phyloP scores from a whole-genome alignment of 2,113 vertebrate species.

The Myiozetetes cayanensis region DNA sequence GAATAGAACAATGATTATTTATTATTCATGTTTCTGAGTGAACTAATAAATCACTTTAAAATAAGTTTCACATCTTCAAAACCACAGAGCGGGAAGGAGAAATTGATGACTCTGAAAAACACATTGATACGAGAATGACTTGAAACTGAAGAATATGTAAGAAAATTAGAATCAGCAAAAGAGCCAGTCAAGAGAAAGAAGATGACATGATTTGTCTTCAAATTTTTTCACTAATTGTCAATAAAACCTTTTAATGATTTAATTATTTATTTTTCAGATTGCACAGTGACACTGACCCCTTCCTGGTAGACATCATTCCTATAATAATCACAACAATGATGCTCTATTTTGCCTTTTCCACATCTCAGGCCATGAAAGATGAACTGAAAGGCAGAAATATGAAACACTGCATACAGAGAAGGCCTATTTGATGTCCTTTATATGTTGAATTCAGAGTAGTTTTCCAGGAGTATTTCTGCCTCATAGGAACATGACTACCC shows the following conservation, averaged over 20 bases:
- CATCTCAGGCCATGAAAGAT: neutral
- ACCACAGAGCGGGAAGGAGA: rapidly evolving
- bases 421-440: neutral
- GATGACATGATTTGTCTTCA: neutral
- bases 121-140: neutral
- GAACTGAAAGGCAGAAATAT: neutral
- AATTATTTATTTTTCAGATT: neutral
- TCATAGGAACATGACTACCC: neutral
- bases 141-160: neutral
- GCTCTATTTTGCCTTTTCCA: neutral
- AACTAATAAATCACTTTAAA: neutral
- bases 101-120: neutral
- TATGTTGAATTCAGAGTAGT: neutral
- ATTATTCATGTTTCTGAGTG: neutral
- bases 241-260: neutral
- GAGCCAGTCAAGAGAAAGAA: neutral
- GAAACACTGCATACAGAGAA: neutral
- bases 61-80: neutral
- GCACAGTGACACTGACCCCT: neutral
- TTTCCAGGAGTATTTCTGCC: neutral
- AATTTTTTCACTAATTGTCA: neutral
- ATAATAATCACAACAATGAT: neutral
- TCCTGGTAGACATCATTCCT: neutral
- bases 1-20: neutral
- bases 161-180: neutral